Evolutionary conservation across 2,113 vertebrate genomes (phyloP).

Genomic region (Pachypanchax playfairii): DNA sequence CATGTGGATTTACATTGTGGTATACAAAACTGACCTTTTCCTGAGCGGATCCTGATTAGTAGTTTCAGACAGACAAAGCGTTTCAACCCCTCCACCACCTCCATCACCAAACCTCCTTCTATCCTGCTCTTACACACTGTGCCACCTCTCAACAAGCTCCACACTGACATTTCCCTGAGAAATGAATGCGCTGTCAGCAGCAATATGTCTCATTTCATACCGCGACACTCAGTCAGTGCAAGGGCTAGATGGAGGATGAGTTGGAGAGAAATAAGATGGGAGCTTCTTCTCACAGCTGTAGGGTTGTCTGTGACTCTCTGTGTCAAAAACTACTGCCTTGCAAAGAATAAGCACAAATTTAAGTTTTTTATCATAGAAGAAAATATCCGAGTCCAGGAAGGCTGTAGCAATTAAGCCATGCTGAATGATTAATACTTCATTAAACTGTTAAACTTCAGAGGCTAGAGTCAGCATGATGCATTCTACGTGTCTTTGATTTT

Average conservation of each 20-base stretch:
- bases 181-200: conserved; percentile 61
- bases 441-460: conserved; percentile 55
- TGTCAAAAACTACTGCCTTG: conserved; percentile 52
- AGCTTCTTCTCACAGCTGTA: conserved; percentile 11
- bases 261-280: conserved; percentile 23
- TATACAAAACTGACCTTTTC: conserved; percentile 68
- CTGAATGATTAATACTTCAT: conserved; percentile 52
- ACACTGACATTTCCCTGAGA: conserved; percentile 71
- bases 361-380: conserved; percentile 44
- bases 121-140: not conserved
- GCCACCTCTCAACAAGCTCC: conserved; percentile 59
- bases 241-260: conserved; percentile 34
- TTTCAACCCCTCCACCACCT: conserved; percentile 44
- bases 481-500: conserved; percentile 53
- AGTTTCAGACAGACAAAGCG: conserved; percentile 55
- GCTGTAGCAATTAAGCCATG: conserved; percentile 60
- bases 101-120: not conserved
- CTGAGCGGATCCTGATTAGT: conserved; percentile 61
- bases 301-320: conserved; percentile 57
- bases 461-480: conserved; percentile 23
- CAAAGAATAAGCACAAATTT: conserved; percentile 24
- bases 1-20: conserved; percentile 45
- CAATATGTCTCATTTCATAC: conserved; percentile 65
- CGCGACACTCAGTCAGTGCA: conserved; percentile 43
- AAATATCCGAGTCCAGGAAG: conserved; percentile 44